A percentile compares a stretch with the other conserved stretches of the same genome.
These are phyloP conservation scores for Entomobrya proxima DNA, from an alignment of 2,888 invertebrate species.

Conservation along the genomic window DNA sequence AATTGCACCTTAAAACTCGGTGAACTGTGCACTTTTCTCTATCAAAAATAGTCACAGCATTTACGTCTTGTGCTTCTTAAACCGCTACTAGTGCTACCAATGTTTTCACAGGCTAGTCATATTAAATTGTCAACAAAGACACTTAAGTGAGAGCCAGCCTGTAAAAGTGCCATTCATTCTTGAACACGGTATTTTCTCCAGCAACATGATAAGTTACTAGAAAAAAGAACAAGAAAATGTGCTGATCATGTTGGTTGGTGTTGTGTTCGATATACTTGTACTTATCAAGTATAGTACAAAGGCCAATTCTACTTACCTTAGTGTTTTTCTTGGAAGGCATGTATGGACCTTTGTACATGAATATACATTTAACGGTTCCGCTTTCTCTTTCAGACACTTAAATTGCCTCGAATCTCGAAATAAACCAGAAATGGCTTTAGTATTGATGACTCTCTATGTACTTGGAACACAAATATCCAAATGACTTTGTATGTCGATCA, in stretches of 20 bases:
- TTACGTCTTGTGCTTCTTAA: slow-evolving; percentile 18
- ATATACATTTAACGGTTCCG: background rate
- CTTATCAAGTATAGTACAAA: slow-evolving; percentile 18
- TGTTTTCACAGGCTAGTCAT: slow-evolving; percentile 29
- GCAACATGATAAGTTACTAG: slow-evolving; percentile 2
- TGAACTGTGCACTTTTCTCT: slow-evolving; percentile 52
- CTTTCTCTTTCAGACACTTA: background rate
- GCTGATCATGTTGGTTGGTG: background rate
- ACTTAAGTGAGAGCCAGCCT: slow-evolving; percentile 45
- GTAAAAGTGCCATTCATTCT: slow-evolving; percentile 47
- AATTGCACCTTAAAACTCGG: slow-evolving; percentile 60
- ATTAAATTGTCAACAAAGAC: slow-evolving; percentile 66
- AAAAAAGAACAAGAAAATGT: background rate
- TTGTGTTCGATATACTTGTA: background rate
- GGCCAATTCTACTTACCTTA: slow-evolving; percentile 15
- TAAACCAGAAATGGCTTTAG: slow-evolving; percentile 27
- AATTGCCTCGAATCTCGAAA: slow-evolving; percentile 39
- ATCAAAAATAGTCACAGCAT: slow-evolving; percentile 37
- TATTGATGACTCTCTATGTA: too few species aligned
- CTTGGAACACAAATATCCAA: too few species aligned
- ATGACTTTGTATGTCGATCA: too few species aligned
- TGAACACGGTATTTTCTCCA: background rate
- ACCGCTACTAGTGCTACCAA: background rate
- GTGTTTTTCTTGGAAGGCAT: slow-evolving; percentile 1
- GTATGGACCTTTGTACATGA: background rate